Percentiles rank a stretch among this genome's conserved stretches.
Conservation (phyloP, 1,140 invertebrate genomes). For the Colletes gigas region DNA sequence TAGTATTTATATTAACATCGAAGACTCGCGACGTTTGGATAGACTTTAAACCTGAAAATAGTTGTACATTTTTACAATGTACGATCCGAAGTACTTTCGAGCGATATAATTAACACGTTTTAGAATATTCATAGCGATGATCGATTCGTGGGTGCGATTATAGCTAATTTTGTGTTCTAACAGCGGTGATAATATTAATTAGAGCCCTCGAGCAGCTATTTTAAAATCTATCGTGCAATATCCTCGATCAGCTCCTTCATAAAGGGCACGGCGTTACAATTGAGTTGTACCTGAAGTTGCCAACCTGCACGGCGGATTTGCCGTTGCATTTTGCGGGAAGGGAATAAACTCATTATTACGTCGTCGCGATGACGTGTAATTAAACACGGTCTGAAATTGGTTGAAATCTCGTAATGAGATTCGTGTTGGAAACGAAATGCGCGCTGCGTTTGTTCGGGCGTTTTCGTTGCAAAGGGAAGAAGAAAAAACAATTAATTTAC, state of each 20-base stretch:
- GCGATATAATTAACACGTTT: too few relatives aligned
- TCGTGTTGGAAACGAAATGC: not conserved
- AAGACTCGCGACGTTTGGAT: too few relatives aligned
- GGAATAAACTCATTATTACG: constrained; percentile 5
- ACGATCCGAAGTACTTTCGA: too few relatives aligned
- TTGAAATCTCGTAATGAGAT: not conserved
- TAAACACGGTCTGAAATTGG: not conserved
- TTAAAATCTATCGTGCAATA: not conserved
- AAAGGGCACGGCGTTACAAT: not conserved
- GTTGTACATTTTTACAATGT: too few relatives aligned
- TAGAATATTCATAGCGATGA: too few relatives aligned
- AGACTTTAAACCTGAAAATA: too few relatives aligned
- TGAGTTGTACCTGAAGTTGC: constrained; percentile 1
- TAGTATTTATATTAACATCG: too few relatives aligned
- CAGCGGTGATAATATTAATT: too few relatives aligned
- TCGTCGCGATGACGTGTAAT: not conserved
- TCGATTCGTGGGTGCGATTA: too few relatives aligned
- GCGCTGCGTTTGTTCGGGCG: not conserved
- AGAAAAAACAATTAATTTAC: not conserved
- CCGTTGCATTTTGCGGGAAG: not conserved
- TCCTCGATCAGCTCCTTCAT: not conserved
- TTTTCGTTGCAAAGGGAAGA: too few relatives aligned
- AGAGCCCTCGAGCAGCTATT: not conserved
- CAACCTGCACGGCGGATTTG: constrained; percentile 1
- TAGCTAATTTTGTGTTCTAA: too few relatives aligned